Percentiles rank a stretch among this genome's conserved stretches.
phyloP scores from a whole-genome alignment of 2,888 invertebrate species.

The Dinocampus coccinellae region DNA sequence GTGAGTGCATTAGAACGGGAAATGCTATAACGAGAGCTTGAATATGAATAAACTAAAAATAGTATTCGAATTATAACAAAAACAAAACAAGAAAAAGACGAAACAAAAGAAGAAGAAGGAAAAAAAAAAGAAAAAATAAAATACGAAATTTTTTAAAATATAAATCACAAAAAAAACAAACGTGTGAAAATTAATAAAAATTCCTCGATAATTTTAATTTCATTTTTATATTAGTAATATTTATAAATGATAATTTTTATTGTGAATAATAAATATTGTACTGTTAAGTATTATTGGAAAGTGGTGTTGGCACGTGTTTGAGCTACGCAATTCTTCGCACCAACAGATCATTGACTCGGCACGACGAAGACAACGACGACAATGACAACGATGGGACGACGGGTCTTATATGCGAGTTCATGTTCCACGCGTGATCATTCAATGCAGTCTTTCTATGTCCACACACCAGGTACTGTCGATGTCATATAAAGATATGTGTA shows the following conservation, averaged over 20 bases:
- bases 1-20: constrained; percentile 44
- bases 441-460: constrained; percentile 33
- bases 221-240: too few species aligned
- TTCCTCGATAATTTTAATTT: too few species aligned
- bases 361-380: neutral
- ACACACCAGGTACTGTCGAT: constrained; percentile 3
- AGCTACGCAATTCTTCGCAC: constrained; percentile 51
- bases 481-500: constrained; percentile 5
- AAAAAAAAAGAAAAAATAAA: too few species aligned
- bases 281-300: constrained; percentile 49
- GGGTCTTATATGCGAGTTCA: constrained; percentile 14
- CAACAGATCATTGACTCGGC: constrained; percentile 59
- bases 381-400: neutral
- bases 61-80: neutral
- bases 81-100: neutral
- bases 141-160: too few species aligned
- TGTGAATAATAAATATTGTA: constrained; percentile 18
- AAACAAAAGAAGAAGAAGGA: too few species aligned
- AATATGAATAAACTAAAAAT: constrained; percentile 16
- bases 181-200: too few species aligned
- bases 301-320: constrained; percentile 47
- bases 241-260: neutral
- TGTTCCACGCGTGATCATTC: constrained; percentile 30
- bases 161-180: too few species aligned
- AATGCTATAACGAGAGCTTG: constrained; percentile 41